phyloP scores from a whole-genome alignment of 92 coral and sea anemone genomes.

The Bergia puertoricense region DNA sequence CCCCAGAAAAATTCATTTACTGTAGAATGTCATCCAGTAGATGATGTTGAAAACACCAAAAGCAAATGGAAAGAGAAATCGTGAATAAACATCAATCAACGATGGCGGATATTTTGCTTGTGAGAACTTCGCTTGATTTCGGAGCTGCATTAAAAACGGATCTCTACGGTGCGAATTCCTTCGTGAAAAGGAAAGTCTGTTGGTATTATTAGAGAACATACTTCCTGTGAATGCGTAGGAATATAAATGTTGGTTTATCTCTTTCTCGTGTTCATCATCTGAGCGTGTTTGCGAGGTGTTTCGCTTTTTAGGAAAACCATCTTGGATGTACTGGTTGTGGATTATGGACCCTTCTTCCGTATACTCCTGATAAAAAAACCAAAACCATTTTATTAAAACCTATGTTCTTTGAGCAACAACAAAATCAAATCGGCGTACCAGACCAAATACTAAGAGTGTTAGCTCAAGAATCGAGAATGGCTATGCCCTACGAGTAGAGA shows the following conservation, averaged over 20 bases:
- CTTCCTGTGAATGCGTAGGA: conserved; percentile 15
- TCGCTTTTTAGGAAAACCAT: conserved; percentile 28
- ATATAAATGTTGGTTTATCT: not conserved
- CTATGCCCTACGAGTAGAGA: no score
- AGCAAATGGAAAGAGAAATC: conserved; percentile 26
- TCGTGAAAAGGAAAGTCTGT: not conserved
- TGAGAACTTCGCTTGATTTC: not conserved
- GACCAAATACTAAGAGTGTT: not conserved
- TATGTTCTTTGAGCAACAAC: not conserved
- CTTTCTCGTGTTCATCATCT: not conserved
- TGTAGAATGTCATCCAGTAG: conserved; percentile 30
- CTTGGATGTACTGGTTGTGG: conserved; percentile 34
- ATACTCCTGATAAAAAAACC: not conserved
- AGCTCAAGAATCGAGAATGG: no score
- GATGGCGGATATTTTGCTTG: conserved; percentile 22
- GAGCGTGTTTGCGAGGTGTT: conserved; percentile 3
- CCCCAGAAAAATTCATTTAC: no score
- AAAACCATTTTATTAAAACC: not conserved
- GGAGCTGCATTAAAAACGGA: conserved; percentile 9
- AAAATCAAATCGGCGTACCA: not conserved
- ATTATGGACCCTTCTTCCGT: conserved; percentile 34
- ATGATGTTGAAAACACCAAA: conserved; percentile 34
- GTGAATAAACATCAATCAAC: conserved; percentile 33
- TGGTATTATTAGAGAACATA: conserved; percentile 13
- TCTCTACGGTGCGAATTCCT: conserved; percentile 8